Evolutionary conservation across 2,113 vertebrate genomes (phyloP).

Genomic region (Calyptommatus sinebrachiatus): DNA sequence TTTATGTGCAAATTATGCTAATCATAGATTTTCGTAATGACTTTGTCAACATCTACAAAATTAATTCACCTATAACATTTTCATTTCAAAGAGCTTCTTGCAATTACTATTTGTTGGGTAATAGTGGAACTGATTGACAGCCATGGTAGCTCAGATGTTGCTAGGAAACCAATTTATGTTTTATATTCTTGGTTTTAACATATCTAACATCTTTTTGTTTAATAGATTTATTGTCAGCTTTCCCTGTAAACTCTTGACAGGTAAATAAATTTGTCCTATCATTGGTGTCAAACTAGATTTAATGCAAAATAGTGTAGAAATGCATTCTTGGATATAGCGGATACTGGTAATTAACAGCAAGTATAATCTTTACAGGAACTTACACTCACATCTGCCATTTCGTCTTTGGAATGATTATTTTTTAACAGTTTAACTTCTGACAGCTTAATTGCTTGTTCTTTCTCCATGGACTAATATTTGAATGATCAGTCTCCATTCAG

Average conservation of each 20-base stretch:
- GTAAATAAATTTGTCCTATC: constrained; percentile 54
- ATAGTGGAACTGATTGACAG: constrained; percentile 75
- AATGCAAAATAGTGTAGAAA: constrained; percentile 40
- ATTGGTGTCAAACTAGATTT: constrained; percentile 54
- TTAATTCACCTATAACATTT: constrained; percentile 75
- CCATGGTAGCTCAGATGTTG: constrained; percentile 72
- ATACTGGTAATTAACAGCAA: not conserved
- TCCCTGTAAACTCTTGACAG: constrained; percentile 47
- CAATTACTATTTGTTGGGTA: constrained; percentile 80
- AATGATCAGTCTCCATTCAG: constrained; percentile 64
- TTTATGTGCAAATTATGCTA: constrained; percentile 66
- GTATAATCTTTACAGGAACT: constrained; percentile 29
- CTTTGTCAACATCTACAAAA: constrained; percentile 77
- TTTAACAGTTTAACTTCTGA: constrained; percentile 43
- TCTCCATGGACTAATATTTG: constrained; percentile 53
- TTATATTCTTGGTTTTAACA: constrained; percentile 62
- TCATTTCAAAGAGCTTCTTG: constrained; percentile 75
- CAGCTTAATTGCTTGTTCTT: constrained; percentile 44
- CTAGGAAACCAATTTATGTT: constrained; percentile 77
- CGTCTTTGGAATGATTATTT: constrained; percentile 43
- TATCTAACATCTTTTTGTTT: constrained; percentile 61
- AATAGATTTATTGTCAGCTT: constrained; percentile 48
- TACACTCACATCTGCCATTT: constrained; percentile 44
- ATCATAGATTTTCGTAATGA: constrained; percentile 70
- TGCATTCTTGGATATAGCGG: constrained; percentile 4